Evolutionary conservation across 2,797 vertebrate genomes (phyloP), one percentile per base, ranked within the genome.

Genomic region (Basileuterus tristriatus): DNA sequence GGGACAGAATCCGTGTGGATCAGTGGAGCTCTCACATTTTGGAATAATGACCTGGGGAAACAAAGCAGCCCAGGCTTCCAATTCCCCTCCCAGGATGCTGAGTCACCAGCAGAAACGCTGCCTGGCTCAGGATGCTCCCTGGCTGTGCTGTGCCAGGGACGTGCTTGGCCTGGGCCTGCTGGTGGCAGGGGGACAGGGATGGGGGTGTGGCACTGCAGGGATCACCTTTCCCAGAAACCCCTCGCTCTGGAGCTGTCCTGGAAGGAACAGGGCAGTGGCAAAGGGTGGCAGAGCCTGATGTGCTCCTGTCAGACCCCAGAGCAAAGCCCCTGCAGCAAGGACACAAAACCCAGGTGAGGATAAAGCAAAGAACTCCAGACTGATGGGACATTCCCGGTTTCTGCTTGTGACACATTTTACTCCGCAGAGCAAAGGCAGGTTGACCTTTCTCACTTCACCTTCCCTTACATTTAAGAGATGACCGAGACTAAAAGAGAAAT

Each of bases 321-420:
- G 43, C 59, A 83, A 78, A 71, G 1, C 26, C 65, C 24, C 64
- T 22, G 43, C 1, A 7, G 72, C 8, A 70, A 93, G 81, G 62
- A 68, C 53, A 7, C 46, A 69, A 69, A 36, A 70, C 60, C 41
- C 63, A 71, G 67, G 63, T 49, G 63, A 64, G 56, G 83, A 68
- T 62, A 85, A 95, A 94, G 94, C 89, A 94, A 94, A 81, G 56
- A 91, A 94, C 41, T 90, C 67, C 78, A 94, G 85, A 76, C 19
- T 8, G 19, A 62, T 1, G n/a, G 77, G 90, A 71, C 34, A 56
- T 55, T 72, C 59, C 56, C 29, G 1, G 29, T 32, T 70, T 78
- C 77, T 74, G 67, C 78, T 39, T 49, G 86, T 43, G 53, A 87
- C 14, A 72, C 26, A 0, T 75, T 92, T 87, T 63, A 87, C 83